Evolutionary conservation across 2,113 vertebrate species (phyloP), one percentile per base, ranked within the genome.

Genomic region (Anser cygnoides): DNA sequence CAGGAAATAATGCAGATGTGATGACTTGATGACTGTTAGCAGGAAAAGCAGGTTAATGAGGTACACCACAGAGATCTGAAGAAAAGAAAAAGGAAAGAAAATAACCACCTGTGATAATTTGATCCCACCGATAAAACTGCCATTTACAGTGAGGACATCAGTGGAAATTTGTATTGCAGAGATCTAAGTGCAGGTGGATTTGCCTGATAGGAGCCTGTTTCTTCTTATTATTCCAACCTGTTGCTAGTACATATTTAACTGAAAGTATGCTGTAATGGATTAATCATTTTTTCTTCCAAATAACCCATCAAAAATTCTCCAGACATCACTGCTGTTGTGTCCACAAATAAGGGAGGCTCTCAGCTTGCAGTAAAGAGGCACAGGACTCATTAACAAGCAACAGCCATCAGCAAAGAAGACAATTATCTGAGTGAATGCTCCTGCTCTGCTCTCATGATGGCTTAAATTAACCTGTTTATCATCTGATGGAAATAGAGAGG

Each of bases 391-490:
- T 87, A 79, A 43, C 33, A 84, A 66, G 22, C 17, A 71, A 62
- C 21, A 74, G 33, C 15, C 68, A 84, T 23, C 13, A 81, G 65
- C 55, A 91, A 87, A 58, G 28, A 87, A 58, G 35, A 41, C 70
- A 91, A 66, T 91, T 94, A 81, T 33, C 50, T 81, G 68, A 78
- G 50, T n/a, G 71, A 81, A 61, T 54, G 33, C 15, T 87, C 59
- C 44, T 81, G 46, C 41, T 89, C 68, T 89, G 65, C 65, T 92
- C 52, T 82, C 78, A 78, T 9, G 1, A 31, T 44, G 46, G n/a
- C 9, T 84, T 75, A 90, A 93, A 91, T 87, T 92, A 91, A 87
- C 50, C 50, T 94, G 70, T 43, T 84, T 68, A 74, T 71, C 18
- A 59, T 0, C 66, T 26, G 16, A 50, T 28, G 74, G 81, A 90